A percentile compares a stretch with the other conserved stretches of the same genome.
phyloP scores from a whole-genome alignment of 2,797 vertebrate species.

The Falco rusticolus region DNA sequence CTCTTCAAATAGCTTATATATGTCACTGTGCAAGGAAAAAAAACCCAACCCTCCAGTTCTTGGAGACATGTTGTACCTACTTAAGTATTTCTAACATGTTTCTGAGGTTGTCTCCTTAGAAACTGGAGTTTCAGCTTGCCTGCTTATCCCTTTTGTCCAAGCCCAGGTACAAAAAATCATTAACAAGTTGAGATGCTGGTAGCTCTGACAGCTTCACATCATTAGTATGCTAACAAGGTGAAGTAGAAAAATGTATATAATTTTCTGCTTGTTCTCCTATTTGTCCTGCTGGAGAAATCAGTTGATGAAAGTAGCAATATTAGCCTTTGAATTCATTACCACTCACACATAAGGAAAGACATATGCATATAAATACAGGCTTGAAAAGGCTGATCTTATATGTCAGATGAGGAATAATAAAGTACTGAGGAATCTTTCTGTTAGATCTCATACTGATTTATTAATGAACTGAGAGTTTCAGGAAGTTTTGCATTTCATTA shows the following conservation, averaged over 20 bases:
- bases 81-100: conserved; percentile 55
- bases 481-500: background rate
- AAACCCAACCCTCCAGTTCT: background rate
- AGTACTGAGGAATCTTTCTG: background rate
- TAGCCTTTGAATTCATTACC: background rate
- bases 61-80: background rate
- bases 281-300: conserved; percentile 6
- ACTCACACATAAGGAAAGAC: background rate
- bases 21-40: background rate
- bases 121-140: conserved; percentile 50
- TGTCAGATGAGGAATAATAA: background rate
- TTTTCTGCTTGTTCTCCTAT: conserved; percentile 38
- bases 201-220: conserved; percentile 35
- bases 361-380: background rate
- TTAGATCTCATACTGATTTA: background rate
- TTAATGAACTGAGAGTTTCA: background rate
- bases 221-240: conserved; percentile 24
- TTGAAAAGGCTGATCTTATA: background rate
- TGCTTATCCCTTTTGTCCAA: conserved; percentile 7
- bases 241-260: conserved; percentile 30
- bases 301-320: background rate
- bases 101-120: conserved; percentile 54
- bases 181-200: conserved; percentile 9
- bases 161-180: conserved; percentile 40
- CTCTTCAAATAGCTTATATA: background rate